Conservation (phyloP, 53 echinoderm and acorn worm genomes). For the Antedon mediterranea region DNA sequence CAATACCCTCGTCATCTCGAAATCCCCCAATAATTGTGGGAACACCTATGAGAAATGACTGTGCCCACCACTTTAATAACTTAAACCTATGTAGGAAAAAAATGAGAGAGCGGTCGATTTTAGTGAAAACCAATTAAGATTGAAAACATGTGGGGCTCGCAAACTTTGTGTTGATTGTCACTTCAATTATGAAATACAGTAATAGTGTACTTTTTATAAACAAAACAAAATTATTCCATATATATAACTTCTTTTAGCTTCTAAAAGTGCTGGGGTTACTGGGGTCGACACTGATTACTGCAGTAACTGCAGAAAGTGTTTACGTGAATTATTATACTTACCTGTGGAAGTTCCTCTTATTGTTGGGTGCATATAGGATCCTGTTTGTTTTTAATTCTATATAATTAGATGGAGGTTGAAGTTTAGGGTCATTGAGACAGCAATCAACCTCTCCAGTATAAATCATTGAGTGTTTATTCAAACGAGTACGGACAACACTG, state of each 20-base stretch:
- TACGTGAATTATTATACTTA: conserved; percentile 3
- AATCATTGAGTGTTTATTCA: conserved; percentile 38
- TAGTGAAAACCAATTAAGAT: too few species aligned
- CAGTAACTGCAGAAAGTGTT: too few species aligned
- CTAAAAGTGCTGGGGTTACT: too few species aligned
- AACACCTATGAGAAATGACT: conserved; percentile 83
- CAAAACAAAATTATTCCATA: too few species aligned
- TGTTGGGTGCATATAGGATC: conserved; percentile 45
- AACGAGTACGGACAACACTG: conserved; percentile 38
- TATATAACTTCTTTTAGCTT: too few species aligned
- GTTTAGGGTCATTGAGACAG: conserved; percentile 15
- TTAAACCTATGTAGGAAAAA: conserved; percentile 41
- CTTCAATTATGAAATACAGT: too few species aligned
- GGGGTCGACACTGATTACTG: too few species aligned
- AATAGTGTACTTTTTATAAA: too few species aligned
- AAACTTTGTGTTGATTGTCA: too few species aligned
- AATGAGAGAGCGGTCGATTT: not conserved
- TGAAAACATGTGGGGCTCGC: too few species aligned
- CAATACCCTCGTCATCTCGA: conserved; percentile 71
- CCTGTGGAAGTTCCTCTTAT: conserved; percentile 75
- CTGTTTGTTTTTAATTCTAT: conserved; percentile 77
- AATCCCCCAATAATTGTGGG: conserved; percentile 84
- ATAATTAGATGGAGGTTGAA: conserved; percentile 44
- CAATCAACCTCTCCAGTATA: conserved; percentile 85
- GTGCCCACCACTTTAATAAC: conserved; percentile 78